Base-by-base conservation (phyloP, 2,113 vertebrate genomes). In the Notothenia rossii region DNA sequence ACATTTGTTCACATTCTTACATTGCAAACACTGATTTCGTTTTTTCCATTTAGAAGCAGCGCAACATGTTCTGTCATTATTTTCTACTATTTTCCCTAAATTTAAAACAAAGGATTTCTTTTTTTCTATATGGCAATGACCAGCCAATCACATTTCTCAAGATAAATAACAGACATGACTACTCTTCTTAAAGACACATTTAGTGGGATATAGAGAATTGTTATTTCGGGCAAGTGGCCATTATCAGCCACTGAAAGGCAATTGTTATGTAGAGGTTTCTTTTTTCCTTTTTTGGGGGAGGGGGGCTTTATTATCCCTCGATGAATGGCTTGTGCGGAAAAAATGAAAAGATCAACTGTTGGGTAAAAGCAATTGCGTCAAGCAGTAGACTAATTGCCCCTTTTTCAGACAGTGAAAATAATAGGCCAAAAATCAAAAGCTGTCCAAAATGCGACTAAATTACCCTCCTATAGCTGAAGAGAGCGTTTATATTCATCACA, bases 371-470 rank as follows among this genome's bases (percentile, higher is more conserved):
- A 67, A 72, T 64, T 82, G 74, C 54, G 33, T 85, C 82, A 76
- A 85, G 25, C 12, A 11, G 82, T 33, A 48, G 20, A 60, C 62
- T 82, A 87, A 84, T 77, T 86, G 79, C 59, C 51, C 36, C 33
- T 60, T 81, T 74, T 75, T 80, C 43, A 83, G 58, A 64, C 48
- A 11, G 48, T 36, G 55, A 56, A 88, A 82, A 87, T 68, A 87
- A 80, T 72, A 14, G 56, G 22, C 71, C 48, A 62, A 55, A 75
- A 76, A 72, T 70, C 29, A 60, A 72, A 72, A 70, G 51, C 63
- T 4, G 7, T 66, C 71, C 36, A 69, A 86, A 81, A 67, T 77
- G 36, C 74, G 55, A 58, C 72, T 81, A 81, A 86, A 86, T 87
- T 61, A 68, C 67, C 65, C 65, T 75, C 1, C 62, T 83, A 58